Evolutionary conservation across 1,140 invertebrate genomes (phyloP).

Genomic region (Nephila pilipes): DNA sequence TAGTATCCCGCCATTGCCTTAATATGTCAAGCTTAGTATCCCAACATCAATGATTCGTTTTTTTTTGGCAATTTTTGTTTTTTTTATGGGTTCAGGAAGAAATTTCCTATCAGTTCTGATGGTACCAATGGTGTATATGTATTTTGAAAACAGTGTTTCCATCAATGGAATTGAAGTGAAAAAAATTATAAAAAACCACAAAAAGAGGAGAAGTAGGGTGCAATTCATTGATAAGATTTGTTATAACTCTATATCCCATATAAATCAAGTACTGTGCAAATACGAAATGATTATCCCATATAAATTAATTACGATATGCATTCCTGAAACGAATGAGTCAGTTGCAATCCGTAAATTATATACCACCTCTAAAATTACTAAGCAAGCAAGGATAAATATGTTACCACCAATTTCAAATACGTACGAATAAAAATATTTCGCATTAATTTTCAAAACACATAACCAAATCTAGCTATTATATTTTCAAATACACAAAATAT

Average conservation of each 20-base stretch:
- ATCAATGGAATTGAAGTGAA: no score
- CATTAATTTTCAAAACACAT: constrained; percentile 66
- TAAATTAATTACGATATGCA: constrained; percentile 47
- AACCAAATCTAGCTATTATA: constrained; percentile 37
- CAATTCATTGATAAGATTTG: no score
- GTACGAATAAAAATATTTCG: constrained; percentile 48
- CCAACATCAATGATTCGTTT: constrained; percentile 11
- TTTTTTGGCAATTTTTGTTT: constrained; percentile 41
- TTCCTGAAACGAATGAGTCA: constrained; percentile 46
- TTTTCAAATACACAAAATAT: constrained; percentile 54
- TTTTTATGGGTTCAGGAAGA: constrained; percentile 5
- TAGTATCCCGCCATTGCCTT: no score
- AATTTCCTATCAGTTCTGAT: constrained; percentile 15
- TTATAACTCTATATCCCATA: no score
- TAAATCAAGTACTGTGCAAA: no score
- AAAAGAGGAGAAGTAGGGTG: no score
- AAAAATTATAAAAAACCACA: no score
- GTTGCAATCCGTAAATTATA: constrained; percentile 17
- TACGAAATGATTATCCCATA: no score
- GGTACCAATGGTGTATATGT: constrained; percentile 19
- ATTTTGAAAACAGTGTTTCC: constrained; percentile 28
- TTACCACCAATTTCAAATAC: constrained; percentile 20
- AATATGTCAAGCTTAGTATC: no score
- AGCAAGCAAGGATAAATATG: constrained; percentile 41
- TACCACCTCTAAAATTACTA: no score